Evolutionary conservation across 2,113 vertebrate species (phyloP), one percentile per base, ranked within the genome.

Genomic region (Ancistrus triradiatus): DNA sequence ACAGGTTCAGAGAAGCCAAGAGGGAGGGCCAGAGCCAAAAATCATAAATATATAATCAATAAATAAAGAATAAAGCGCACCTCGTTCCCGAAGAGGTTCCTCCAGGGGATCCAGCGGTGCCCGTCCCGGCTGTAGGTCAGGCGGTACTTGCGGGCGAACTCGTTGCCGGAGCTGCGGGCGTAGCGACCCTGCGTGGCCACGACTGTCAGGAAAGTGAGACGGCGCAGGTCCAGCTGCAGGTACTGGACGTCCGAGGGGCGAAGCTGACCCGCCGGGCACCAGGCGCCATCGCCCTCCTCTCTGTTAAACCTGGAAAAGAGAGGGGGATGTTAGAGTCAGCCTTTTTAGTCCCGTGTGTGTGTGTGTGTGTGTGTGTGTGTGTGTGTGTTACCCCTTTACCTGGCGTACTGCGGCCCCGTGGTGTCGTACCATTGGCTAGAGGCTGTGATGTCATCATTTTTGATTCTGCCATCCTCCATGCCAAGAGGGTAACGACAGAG

Each of bases 361-460:
- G 19, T 25, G 13, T 37, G 53, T 42, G 8, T 40, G 53, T 22
- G 6, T 24, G 52, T 56, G 52, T 38, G 33, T 22, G 11, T 22
- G 35, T 46, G 13, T 25, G 19, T 37, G 46, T 27, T 6, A 6
- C 33, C 19, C 7, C 13, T 11, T n/a, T 52, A 95, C 92, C 92
- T 87, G 80, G 89, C 91, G 21, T 87, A 93, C 52, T 90, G 88
- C 1, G 92, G 90, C 37, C 90, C 92, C 0, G 92, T 95, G 51
- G 90, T 92, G 59, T 91, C 83, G 0, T 94, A 89, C 91, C 91
- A 95, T 77, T 92, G 86, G 74, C 91, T 95, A 76, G 92, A 94
- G 0, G 92, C 92, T 13, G 89, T 92, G 81, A 95, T 90, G 81
- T 89, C 90, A 66, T 90, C 80, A 7, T 94, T 89, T 46, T 75